Evolutionary conservation across 2,797 vertebrate species (phyloP), one percentile per base, ranked within the genome.

Genomic region (Gymnothorax reevesii): DNA sequence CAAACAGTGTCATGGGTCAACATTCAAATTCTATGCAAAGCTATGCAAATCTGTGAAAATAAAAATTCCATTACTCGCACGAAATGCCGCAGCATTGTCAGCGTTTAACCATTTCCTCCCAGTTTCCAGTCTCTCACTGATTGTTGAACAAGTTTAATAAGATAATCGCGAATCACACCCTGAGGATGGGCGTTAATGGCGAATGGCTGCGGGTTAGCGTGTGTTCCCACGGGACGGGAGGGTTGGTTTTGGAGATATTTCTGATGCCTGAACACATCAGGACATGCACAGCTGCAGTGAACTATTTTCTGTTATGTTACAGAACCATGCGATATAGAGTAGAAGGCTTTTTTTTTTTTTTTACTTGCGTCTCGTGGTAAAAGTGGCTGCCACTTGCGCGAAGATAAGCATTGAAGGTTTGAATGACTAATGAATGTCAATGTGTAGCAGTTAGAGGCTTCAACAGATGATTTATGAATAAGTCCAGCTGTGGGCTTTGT

Each of bases 11-110:
- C 87, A 69, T 27, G 82, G 88, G 80, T 77, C 27, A 2, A 8
- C 64, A 90, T 91, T 89, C 90, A 93, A 91, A 92, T 88, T 57
- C 49, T 84, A 91, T 91, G 87, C 89, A 92, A 92, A 92, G 71
- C 83, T 69, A 93, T 92, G 89, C 88, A 93, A 92, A 93, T 90
- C 2, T 88, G 90, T 90, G 86, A 87, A 92, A 92, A 92, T 84
- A 0, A 4, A 42, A 57, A 89, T 86, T 88, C 87, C 82, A 84
- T 49, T 52, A 64, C 82, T 60, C 86, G 15, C 82, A 86, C 87
- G 60, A 25, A 71, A 83, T 85, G 77, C 25, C 17, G 13, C 4
- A 82, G 84, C 83, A 88, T 88, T 82, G 75, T 20, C 69, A 84
- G 57, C 25, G 22, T 79, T 55, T 87, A 84, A 87, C 86, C 71